Base-by-base conservation (phyloP, 2,888 invertebrate genomes). In the Agrochola circellaris region DNA sequence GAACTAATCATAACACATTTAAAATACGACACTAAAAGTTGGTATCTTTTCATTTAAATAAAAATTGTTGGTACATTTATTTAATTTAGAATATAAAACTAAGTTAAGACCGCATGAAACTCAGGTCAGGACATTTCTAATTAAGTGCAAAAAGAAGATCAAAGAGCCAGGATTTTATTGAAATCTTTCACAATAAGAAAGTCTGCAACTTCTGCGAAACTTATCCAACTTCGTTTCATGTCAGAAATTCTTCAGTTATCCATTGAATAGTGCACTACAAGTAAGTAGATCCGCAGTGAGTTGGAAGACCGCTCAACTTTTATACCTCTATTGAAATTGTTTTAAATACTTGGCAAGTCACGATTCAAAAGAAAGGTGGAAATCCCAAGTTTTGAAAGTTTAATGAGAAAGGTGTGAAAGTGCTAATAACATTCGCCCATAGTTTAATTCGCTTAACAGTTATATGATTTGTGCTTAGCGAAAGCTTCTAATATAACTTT, bases 281-380 rank as follows among this genome's bases (percentile, higher is more conserved):
- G 75, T 73, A 73, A 83, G 69, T 66, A 79, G 73, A 67, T 75
- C 73, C 66, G 67, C 62, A 78, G 76, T 75, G 61, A 79, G 38
- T 60, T 61, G 68, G 75, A 80, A 70, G 79, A 75, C 61, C 70
- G 75, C 66, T 71, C 65, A 89, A 89, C 87, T 89, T 85, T 87
- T 79, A 74, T 69, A 77, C 81, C 75, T 84, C 83, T 78, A 88
- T 86, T 87, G 86, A 88, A 88, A 89, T 86, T 77, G 87, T 88
- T 88, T 75, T 61, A 80, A 79, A 89, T 77, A 67, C 82, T 85
- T 83, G 51, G 67, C 73, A 81, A 68, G 34, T 81, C 76, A 66
- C 34, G 34, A 42, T 65, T 51, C 2, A 54, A 68, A 77, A 80
- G 68, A 75, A 77, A 54, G n/a, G 56, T 68, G 26, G 54, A 17